These are phyloP conservation scores for Dromiciops gliroides DNA, from an alignment of 2,113 vertebrate species.

Conservation along the genomic window DNA sequence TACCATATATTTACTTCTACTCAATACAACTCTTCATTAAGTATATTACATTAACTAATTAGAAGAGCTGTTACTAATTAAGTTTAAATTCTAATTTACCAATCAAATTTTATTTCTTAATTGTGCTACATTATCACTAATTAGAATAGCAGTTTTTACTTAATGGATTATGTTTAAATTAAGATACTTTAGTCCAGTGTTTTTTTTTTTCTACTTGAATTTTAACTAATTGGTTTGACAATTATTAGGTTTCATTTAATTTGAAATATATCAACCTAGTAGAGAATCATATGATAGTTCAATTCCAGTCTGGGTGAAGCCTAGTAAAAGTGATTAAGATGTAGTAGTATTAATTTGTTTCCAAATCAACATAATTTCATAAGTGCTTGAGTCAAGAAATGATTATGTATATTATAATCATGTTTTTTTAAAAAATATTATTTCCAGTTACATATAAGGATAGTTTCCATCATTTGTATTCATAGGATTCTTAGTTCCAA, in stretches of 20 bases:
- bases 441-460: no score
- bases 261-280: conserved; percentile 74
- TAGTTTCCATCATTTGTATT: no score
- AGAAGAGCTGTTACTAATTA: conserved; percentile 79
- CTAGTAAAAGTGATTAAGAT: conserved; percentile 65
- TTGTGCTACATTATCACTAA: conserved; percentile 82
- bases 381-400: conserved; percentile 57
- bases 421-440: no score
- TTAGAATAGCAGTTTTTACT: conserved; percentile 82
- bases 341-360: conserved; percentile 72
- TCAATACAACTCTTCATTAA: conserved; percentile 54
- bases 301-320: conserved; percentile 64
- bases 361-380: conserved; percentile 66
- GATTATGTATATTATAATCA: background rate
- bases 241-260: conserved; percentile 78
- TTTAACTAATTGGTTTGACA: conserved; percentile 79
- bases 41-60: conserved; percentile 78
- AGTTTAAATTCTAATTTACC: conserved; percentile 80
- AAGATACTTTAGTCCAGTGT: conserved; percentile 75
- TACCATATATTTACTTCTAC: conserved; percentile 56
- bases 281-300: conserved; percentile 64
- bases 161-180: conserved; percentile 83
- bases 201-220: conserved; percentile 75
- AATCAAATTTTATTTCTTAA: conserved; percentile 84
- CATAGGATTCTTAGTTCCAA: no score